These are phyloP conservation scores for Nomada ruficornis DNA, from an alignment of 2,888 invertebrate genomes.

Conservation along the genomic window DNA sequence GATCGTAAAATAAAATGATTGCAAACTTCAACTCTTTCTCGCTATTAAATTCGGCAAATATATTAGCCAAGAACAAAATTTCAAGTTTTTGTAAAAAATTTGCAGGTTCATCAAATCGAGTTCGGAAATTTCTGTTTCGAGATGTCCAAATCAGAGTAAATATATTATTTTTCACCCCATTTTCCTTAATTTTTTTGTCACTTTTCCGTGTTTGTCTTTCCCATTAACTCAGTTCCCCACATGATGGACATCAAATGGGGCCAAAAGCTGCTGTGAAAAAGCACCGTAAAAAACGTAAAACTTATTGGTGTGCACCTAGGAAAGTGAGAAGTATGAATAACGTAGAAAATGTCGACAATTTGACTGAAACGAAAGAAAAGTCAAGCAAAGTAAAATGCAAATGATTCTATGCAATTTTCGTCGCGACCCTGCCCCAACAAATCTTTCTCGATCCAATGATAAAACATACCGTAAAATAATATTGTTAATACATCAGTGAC, in stretches of 20 bases:
- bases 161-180: not conserved
- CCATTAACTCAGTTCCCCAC: not conserved
- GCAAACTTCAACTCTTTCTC: conserved; percentile 38
- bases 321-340: conserved; percentile 37
- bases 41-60: conserved; percentile 5
- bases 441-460: not conserved
- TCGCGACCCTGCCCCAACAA: not conserved
- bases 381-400: conserved; percentile 17
- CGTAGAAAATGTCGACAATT: not conserved
- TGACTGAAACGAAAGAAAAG: not conserved
- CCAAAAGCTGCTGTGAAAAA: conserved; percentile 1
- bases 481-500: too few relatives aligned
- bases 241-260: not conserved
- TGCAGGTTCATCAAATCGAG: not conserved
- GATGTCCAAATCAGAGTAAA: conserved; percentile 32
- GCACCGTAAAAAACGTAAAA: conserved; percentile 1
- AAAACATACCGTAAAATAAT: not conserved
- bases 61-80: conserved; percentile 30
- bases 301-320: conserved; percentile 63
- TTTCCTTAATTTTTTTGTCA: too few relatives aligned
- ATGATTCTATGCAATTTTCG: not conserved
- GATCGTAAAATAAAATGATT: conserved; percentile 16
- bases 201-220: not conserved
- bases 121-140: not conserved
- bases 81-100: conserved; percentile 1